These are phyloP conservation scores for Nemapogon koenigi DNA, from an alignment of 2,888 invertebrate genomes.

Conservation along the genomic window DNA sequence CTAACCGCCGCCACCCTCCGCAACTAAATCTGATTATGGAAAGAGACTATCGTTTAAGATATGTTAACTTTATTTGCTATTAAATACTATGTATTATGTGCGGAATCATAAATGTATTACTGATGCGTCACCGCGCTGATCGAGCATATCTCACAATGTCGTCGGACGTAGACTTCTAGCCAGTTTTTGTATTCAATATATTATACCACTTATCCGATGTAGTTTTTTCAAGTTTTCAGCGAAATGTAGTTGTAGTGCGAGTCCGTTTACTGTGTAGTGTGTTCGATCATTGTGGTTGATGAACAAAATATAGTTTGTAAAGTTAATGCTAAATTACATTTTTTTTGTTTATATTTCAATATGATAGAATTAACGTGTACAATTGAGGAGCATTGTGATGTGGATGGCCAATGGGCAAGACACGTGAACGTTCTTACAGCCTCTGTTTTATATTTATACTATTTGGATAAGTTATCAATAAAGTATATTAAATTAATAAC, in stretches of 20 bases:
- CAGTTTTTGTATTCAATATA: too few relatives aligned
- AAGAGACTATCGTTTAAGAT: constrained; percentile 66
- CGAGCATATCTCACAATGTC: too few relatives aligned
- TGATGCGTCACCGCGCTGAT: constrained; percentile 46
- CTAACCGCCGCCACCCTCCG: constrained; percentile 66
- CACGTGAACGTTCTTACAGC: constrained; percentile 59
- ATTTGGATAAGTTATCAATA: constrained; percentile 65
- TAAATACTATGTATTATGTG: constrained; percentile 62
- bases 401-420: constrained; percentile 61
- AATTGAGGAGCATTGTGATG: constrained; percentile 55
- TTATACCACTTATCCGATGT: too few relatives aligned
- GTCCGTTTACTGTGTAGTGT: constrained; percentile 34
- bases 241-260: constrained; percentile 30
- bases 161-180: too few relatives aligned
- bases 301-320: constrained; percentile 61
- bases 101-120: constrained; percentile 56
- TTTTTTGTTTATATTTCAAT: constrained; percentile 42
- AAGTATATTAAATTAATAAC: constrained; percentile 64
- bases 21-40: constrained; percentile 55
- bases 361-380: constrained; percentile 36
- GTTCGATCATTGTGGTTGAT: constrained; percentile 50
- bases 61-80: constrained; percentile 65
- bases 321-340: constrained; percentile 54
- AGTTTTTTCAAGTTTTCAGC: too few relatives aligned
- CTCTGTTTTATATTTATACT: constrained; percentile 64